These are phyloP conservation scores for Pomatostomus ruficeps DNA, from an alignment of 2,113 vertebrate species.

Conservation along the genomic window DNA sequence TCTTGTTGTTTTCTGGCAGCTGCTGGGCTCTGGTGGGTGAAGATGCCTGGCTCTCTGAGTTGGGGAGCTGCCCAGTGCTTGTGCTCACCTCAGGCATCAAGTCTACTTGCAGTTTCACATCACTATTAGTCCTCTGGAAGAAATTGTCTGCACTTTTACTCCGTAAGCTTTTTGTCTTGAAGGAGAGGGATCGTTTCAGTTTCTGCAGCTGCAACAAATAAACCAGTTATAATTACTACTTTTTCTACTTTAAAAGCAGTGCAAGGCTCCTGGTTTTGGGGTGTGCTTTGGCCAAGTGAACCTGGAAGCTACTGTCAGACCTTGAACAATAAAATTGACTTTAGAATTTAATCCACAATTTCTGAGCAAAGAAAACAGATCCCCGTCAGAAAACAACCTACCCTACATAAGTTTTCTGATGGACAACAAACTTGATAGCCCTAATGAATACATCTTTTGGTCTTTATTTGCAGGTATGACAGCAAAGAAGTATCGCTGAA, in stretches of 20 bases:
- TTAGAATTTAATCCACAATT: background rate
- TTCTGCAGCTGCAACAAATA: constrained; percentile 86
- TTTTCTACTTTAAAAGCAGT: background rate
- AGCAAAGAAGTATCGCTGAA: background rate
- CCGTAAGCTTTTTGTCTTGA: constrained; percentile 95
- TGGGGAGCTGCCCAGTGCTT: constrained; percentile 80
- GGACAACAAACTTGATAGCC: background rate
- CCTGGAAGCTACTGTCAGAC: background rate
- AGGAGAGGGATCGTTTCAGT: constrained; percentile 94
- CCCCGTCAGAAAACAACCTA: background rate
- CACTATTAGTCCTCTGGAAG: constrained; percentile 84
- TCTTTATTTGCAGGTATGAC: background rate
- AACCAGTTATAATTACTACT: constrained; percentile 23
- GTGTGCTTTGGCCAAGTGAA: background rate
- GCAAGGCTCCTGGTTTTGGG: background rate
- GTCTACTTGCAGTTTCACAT: constrained; percentile 81
- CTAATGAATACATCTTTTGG: background rate
- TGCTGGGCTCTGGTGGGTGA: constrained; percentile 79
- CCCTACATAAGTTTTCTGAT: background rate
- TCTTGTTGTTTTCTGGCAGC: constrained; percentile 75
- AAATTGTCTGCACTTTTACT: constrained; percentile 99
- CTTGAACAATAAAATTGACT: background rate
- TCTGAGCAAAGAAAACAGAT: background rate
- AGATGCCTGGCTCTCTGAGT: constrained; percentile 73
- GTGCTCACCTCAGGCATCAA: constrained; percentile 82